Evolutionary conservation across 2,888 invertebrate species (phyloP), one percentile per base, ranked within the genome.

Genomic region (Drosophila cracens): DNA sequence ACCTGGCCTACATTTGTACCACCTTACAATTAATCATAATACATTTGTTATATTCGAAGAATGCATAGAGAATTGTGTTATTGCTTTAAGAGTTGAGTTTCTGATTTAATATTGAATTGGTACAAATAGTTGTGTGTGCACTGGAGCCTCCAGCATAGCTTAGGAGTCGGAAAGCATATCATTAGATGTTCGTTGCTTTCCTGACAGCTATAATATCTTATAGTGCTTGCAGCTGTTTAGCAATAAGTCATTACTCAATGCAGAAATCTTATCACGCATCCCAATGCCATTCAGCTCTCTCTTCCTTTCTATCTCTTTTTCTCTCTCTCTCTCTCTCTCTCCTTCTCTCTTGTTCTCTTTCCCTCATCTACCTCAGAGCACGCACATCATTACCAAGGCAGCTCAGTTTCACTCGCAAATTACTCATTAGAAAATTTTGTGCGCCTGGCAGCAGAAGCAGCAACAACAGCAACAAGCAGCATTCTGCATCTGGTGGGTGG

Each of bases 371-470:
- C 58, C 64, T 40, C 27, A 33, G 64, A 40, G 57, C 85, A 76
- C 71, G 77, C 87, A 70, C 87, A 76, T 80, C 80, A 78, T 78
- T 78, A 78, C 76, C 74, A 79, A 76, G 68, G 74, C 86, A 75
- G 76, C 74, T 69, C 69, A 51, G 81, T 70, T 71, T 70, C 66
- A 56, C 59, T 61, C 46, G 74, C 73, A 83, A 83, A 84, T 84
- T 86, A 88, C 83, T 84, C 84, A 84, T 88, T 84, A 87, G 83
- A 81, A 83, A 88, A 76, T 81, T 81, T 62, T 74, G 71, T 73
- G 74, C 59, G 66, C 34, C 43, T 64, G 65, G 60, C 67, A 58
- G 63, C 59, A 62, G n/a, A 21, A 53, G 57, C 52, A 49, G 11
- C 43, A 48, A 38, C 70, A 58, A 40, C 49, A 38, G 29, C 38